Percentiles rank a stretch among this genome's conserved stretches.
These are phyloP conservation scores for Sebastes reedi DNA, from an alignment of 2,797 vertebrate species.

Conservation along the genomic window DNA sequence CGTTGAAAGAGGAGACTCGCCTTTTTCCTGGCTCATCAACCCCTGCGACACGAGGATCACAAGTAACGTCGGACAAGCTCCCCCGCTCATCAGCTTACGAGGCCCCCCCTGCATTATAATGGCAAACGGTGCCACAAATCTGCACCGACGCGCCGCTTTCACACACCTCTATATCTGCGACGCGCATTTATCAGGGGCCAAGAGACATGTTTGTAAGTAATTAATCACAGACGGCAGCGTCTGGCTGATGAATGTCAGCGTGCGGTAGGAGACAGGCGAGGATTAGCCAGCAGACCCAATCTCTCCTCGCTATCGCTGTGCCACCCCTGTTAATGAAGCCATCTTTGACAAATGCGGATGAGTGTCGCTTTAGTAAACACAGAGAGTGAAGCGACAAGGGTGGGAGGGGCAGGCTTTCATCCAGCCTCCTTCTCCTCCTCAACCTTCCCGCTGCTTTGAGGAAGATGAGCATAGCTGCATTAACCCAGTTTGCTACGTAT, in stretches of 20 bases:
- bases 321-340: constrained; percentile 73
- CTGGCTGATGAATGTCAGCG: constrained; percentile 74
- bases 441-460: constrained; percentile 43
- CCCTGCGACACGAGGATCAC: constrained; percentile 55
- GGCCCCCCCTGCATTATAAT: constrained; percentile 48
- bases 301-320: constrained; percentile 53
- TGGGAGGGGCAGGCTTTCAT: constrained; percentile 35
- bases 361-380: constrained; percentile 61
- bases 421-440: constrained; percentile 52
- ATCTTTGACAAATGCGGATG: constrained; percentile 68
- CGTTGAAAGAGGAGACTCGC: constrained; percentile 31
- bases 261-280: constrained; percentile 61
- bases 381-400: constrained; percentile 6
- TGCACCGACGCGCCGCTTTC: constrained; percentile 43
- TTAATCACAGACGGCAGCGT: constrained; percentile 72
- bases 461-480: constrained; percentile 52
- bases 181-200: constrained; percentile 68
- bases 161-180: constrained; percentile 46
- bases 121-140: constrained; percentile 63
- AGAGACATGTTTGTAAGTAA: constrained; percentile 70
- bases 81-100: constrained; percentile 60
- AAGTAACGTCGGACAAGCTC: constrained; percentile 52
- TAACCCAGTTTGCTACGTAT: constrained; percentile 58
- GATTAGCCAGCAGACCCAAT: constrained; percentile 64
- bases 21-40: constrained; percentile 64